Percentiles rank a stretch among this genome's conserved stretches.
phyloP scores from a whole-genome alignment of 2,888 invertebrate genomes.

The Resseliella maxima region DNA sequence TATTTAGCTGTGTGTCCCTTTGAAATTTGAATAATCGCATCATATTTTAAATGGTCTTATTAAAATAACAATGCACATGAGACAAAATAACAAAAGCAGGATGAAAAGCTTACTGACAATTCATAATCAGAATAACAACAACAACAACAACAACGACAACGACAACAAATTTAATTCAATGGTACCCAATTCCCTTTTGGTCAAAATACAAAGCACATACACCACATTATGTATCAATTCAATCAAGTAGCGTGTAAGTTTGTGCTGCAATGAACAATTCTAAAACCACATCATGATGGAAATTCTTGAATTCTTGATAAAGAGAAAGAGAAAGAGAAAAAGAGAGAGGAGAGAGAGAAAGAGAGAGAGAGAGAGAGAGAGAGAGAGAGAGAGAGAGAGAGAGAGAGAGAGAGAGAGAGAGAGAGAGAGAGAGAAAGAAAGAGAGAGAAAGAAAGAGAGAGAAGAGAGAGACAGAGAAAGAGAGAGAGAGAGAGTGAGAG shows the following conservation, averaged over 20 bases:
- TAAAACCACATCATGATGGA: not conserved
- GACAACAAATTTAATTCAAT: slow-evolving; percentile 1
- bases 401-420: not conserved
- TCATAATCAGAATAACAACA: not conserved
- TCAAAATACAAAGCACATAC: slow-evolving; percentile 3
- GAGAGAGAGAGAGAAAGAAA: no score
- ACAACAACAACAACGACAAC: not conserved
- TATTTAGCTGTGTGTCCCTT: slow-evolving; percentile 32
- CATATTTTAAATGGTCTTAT: slow-evolving; percentile 54
- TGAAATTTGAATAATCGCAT: slow-evolving; percentile 37
- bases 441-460: not conserved
- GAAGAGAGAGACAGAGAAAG: not conserved
- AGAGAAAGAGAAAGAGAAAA: not conserved
- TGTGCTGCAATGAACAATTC: slow-evolving; percentile 3
- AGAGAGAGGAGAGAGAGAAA: no score
- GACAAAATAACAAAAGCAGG: not conserved
- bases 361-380: not conserved
- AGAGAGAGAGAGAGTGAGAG: not conserved
- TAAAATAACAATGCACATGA: slow-evolving; percentile 27
- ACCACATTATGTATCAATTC: slow-evolving; percentile 13
- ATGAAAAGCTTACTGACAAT: not conserved
- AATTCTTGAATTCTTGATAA: not conserved
- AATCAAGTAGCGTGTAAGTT: not conserved
- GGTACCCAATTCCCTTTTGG: slow-evolving; percentile 3
- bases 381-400: not conserved